Evolutionary conservation across 2,797 vertebrate genomes (phyloP).

Genomic region (Philypnodon macrostomus): DNA sequence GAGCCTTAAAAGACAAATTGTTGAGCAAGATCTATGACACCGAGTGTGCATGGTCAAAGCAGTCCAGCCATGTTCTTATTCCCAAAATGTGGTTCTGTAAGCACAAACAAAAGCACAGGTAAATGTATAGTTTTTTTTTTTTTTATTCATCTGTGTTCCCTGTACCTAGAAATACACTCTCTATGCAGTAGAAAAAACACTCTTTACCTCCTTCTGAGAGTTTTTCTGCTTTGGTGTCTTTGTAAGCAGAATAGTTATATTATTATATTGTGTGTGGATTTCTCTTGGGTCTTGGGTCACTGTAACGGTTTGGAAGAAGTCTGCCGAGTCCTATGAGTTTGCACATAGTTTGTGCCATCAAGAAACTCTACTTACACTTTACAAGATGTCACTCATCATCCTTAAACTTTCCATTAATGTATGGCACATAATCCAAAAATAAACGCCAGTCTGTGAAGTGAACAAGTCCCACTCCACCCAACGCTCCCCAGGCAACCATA

Average conservation of each 20-base stretch:
- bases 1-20: constrained; percentile 31
- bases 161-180: no score
- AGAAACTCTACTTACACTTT: constrained; percentile 60
- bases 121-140: not conserved
- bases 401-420: constrained; percentile 85
- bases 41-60: constrained; percentile 38
- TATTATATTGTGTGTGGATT: no score
- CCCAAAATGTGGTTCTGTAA: constrained; percentile 51
- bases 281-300: no score
- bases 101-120: constrained; percentile 34
- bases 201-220: no score
- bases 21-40: constrained; percentile 24
- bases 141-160: constrained; percentile 4
- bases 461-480: constrained; percentile 77
- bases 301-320: no score
- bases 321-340: no score
- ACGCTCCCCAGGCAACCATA: constrained; percentile 76
- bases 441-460: constrained; percentile 90
- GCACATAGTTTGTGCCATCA: no score
- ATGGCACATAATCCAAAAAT: constrained; percentile 90
- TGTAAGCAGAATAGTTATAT: no score
- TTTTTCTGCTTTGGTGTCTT: no score
- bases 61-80: constrained; percentile 29
- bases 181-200: no score
- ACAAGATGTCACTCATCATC: constrained; percentile 68